Base-by-base conservation (phyloP, 2,113 vertebrate genomes). In the Pterophyllum scalare region DNA sequence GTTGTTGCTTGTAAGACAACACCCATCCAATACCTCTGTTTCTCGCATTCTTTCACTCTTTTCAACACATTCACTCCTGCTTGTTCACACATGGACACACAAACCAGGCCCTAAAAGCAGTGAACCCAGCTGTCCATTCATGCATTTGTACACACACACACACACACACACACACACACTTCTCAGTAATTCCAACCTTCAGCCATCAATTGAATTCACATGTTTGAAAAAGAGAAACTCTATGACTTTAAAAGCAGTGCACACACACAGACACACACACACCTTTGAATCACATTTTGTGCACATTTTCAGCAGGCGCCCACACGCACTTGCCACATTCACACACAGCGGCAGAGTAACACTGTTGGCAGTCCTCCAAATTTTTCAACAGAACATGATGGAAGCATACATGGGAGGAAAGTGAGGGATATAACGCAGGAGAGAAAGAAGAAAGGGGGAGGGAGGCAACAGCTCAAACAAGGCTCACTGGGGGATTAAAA, bases 1-100 rank as follows among this genome's bases (percentile, higher is more conserved):
- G 93, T 90, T 94, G 94, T 91, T 93, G 86, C 88, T 90, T 92
- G 90, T 94, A 91, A 94, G 93, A 94, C 92, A 94, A 90, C 92
- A 90, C 92, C 89, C 90, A 72, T 92, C 87, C 85, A 60, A 76
- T 78, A 80, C 84, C 75, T 75, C 84, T 22, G 79, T 77, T 85
- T 77, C 87, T 60, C 12, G 5, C 83, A 81, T 83, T 90, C 82
- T 87, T 84, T 89, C 75, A 67, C 84, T 88, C 79, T 89, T 83
- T 90, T 35, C 80, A 67, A 43, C 79, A 38, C 81, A 61, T 79
- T 85, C 84, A 38, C 59, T 81, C 75, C 33, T 76, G 22, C 56
- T 26, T 58, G 19, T 75, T 57, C 54, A 72, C 59, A 56, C 78
- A 26, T 61, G 12, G 19, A 35, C 40, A 57, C 80, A 80, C 46